Base-by-base conservation (phyloP, 2,888 invertebrate species). In the Micoletzkya japonica region DNA sequence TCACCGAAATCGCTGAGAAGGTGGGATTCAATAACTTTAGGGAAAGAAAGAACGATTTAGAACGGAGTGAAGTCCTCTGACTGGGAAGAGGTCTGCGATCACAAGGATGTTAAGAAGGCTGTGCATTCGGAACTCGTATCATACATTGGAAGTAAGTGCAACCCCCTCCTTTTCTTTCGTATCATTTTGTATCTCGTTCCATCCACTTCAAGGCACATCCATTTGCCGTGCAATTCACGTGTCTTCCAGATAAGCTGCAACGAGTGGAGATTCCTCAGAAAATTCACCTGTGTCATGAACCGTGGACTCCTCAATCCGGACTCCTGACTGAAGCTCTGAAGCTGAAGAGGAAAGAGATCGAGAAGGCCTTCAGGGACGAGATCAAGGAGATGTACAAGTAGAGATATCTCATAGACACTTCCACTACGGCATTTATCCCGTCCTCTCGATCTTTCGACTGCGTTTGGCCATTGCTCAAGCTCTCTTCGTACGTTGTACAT, bases 241-340 rank as follows among this genome's bases (percentile, higher is more conserved):
- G 0, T 28, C 7, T 76, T 77, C 24, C 87, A 94, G 94, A 92
- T 82, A 92, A 93, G 82, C 88, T 96, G 82, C 92, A 93, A 86
- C 92, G 91, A 86, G 94, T 92, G 87, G 96, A 96, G 88, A 91
- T 96, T 73, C 97, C 97, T 1, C 91, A 91, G 49, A 93, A 92
- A 2, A 90, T 95, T 70, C 92, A 92, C 86, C 89, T 97, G 71
- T 92, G 93, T 86, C 90, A 91, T 66, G 96, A 96, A 84, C 91
- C 92, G 73, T 98, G 97, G 97, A 93, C 95, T 0, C 96, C 97
- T 0, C 96, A 96, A 86, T 93, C 92, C 90, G 96, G 95, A 70
- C 90, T 97, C 60, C 94, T 97, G 14, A 98, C 97, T 39, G 97
- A 96, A 77, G 96, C 97, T 69, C 94, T 96, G 89, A 98, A 98